Evolutionary conservation across 2,797 vertebrate species (phyloP).

Genomic region (Chelidonichthys spinosus): DNA sequence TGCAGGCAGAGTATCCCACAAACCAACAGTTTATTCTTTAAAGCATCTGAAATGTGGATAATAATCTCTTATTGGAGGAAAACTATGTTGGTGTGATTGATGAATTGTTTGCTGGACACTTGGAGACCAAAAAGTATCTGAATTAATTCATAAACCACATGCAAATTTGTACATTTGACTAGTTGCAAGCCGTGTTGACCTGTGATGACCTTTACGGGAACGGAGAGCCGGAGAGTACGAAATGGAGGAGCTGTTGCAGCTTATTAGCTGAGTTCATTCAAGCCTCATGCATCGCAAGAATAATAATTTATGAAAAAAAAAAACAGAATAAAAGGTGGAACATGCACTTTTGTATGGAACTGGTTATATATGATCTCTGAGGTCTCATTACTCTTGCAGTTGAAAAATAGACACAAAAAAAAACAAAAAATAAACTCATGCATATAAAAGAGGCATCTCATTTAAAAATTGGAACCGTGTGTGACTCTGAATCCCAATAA

Average conservation of each 20-base stretch:
- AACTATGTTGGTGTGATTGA: not conserved
- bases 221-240: too few species aligned
- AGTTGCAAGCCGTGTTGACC: too few species aligned
- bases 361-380: not conserved
- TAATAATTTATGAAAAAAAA: slow-evolving; percentile 9
- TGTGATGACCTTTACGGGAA: too few species aligned
- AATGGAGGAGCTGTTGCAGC: too few species aligned
- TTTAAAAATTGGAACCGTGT: slow-evolving; percentile 18
- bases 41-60: not conserved
- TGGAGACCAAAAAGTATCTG: too few species aligned
- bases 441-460: slow-evolving; percentile 44
- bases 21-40: not conserved
- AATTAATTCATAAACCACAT: too few species aligned
- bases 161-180: too few species aligned
- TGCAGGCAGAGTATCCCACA: not conserved
- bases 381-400: slow-evolving; percentile 11
- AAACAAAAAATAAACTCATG: slow-evolving; percentile 14
- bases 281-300: slow-evolving; percentile 11
- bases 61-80: not conserved
- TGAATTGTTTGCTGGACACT: too few species aligned
- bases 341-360: slow-evolving; percentile 5
- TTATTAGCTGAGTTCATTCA: too few species aligned
- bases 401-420: slow-evolving; percentile 10
- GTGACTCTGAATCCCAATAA: slow-evolving; percentile 36
- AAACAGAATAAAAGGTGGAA: slow-evolving; percentile 1